Base-by-base conservation (phyloP, 2,113 vertebrate species). In the Procavia capensis region DNA sequence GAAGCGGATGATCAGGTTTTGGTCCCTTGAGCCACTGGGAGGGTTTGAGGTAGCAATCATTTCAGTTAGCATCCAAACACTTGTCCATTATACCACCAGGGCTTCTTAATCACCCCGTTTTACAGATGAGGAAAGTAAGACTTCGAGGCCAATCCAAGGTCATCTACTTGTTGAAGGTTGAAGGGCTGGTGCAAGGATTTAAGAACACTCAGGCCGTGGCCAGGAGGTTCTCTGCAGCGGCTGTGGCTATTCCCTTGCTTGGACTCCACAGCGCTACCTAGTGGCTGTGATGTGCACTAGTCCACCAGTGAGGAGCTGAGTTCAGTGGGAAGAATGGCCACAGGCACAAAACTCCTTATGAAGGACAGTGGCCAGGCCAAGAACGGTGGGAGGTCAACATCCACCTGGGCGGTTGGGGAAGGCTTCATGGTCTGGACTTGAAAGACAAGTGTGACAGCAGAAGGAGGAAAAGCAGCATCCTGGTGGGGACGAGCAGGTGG, bases 381-480 rank as follows among this genome's bases (percentile, higher is more conserved):
- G 64, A 34, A 63, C 14, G 54, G 47, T 3, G 0, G 90, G 50
- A 24, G 34, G 68, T 5, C 9, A 61, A 57, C 39, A n/a, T 9
- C 70, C 47, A 66, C 13, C 64, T 4, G 27, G 86, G 27, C 20
- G 19, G 57, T 27, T n/a, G 57, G 27, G 19, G 8, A 4, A 0
- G 3, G 66, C 34, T 45, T 64, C 36, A 5, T 4, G 10, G 22
- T 14, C 9, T 9, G 43, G 50, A 43, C 34, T 74, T 6, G 45
- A 36, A 76, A 10, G 75, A 57, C 0, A 2, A 50, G 66, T 1
- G 14, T 11, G 6, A 47, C 5, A 9, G 34, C 0, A 0, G 19
- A 61, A 39, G 3, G 11, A 25, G 61, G n/a, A 8, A 66, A 27
- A 47, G 29, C 0, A 2, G 34, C 0, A 3, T 76, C 50, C 25